phyloP scores from a whole-genome alignment of 2,113 vertebrate species.

The Ia io region DNA sequence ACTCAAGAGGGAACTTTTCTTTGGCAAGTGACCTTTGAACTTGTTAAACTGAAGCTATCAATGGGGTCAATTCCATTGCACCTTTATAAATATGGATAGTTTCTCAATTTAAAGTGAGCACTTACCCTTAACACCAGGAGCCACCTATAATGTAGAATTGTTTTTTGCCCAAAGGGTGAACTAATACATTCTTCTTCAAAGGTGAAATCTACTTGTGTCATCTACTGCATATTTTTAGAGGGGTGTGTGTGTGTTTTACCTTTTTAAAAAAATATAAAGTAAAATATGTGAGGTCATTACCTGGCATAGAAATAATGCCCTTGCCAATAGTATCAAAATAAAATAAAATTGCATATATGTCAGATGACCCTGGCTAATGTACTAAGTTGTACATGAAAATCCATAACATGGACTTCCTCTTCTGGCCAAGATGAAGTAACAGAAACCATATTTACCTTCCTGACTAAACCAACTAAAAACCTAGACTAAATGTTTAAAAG shows the following conservation, averaged over 20 bases:
- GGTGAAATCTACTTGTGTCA: not conserved
- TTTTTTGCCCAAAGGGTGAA: not conserved
- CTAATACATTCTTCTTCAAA: not conserved
- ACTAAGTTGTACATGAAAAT: not conserved
- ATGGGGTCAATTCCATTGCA: not conserved
- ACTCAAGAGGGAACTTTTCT: not conserved
- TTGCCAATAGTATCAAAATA: not conserved
- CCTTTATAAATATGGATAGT: not conserved
- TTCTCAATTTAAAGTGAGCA: slow-evolving; percentile 28
- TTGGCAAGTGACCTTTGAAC: slow-evolving; percentile 10
- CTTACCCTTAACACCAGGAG: not conserved
- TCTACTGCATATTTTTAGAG: not conserved
- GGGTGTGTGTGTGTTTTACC: not conserved
- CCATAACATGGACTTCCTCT: not conserved
- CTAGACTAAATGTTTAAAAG: not conserved
- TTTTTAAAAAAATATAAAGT: not conserved
- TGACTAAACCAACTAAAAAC: not conserved
- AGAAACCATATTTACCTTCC: not conserved
- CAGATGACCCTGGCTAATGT: not conserved
- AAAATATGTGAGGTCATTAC: not conserved
- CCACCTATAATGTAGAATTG: not conserved
- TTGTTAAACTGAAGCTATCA: not conserved
- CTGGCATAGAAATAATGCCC: not conserved
- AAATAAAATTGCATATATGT: not conserved
- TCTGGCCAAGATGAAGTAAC: not conserved